Conservation (phyloP, 2,888 invertebrate genomes). For the Sarcophaga subvicina region DNA sequence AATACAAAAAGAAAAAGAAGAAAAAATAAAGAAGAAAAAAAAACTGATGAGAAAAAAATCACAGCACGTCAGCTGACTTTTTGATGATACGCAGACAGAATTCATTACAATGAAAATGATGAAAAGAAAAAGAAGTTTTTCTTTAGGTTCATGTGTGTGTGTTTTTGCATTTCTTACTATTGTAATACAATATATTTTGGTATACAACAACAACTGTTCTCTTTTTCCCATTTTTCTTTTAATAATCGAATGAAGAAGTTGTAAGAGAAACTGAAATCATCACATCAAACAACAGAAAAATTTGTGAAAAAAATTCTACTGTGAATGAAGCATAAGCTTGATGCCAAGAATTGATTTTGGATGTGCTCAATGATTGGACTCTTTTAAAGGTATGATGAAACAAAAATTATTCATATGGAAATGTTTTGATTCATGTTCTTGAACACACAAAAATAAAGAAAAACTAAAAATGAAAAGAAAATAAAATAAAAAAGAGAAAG, state of each 20-base stretch:
- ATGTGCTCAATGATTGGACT: not conserved
- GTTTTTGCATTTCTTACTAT: conserved; percentile 14
- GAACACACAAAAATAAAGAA: not conserved
- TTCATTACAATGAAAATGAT: conserved; percentile 70
- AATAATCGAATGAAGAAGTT: conserved; percentile 45
- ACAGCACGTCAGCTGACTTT: conserved; percentile 72
- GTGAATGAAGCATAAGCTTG: not conserved
- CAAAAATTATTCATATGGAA: conserved; percentile 26
- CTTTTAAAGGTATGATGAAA: not conserved
- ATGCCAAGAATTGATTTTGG: not conserved
- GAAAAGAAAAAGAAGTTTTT: conserved; percentile 3
- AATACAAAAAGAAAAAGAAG: not conserved
- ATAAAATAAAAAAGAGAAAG: not conserved
- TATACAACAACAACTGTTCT: not conserved
- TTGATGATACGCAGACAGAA: conserved; percentile 73
- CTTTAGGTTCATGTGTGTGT: not conserved
- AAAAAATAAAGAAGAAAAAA: conserved; percentile 13
- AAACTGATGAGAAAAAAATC: conserved; percentile 72
- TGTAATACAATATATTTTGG: conserved; percentile 27
- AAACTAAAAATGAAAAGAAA: conserved; percentile 24
- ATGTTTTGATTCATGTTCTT: conserved; percentile 7
- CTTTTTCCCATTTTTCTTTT: not conserved
- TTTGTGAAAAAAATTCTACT: not conserved
- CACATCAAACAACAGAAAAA: not conserved
- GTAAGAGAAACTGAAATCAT: conserved; percentile 19